These are phyloP conservation scores for Manis pentadactyla DNA, from an alignment of 2,797 vertebrate genomes.

Conservation along the genomic window DNA sequence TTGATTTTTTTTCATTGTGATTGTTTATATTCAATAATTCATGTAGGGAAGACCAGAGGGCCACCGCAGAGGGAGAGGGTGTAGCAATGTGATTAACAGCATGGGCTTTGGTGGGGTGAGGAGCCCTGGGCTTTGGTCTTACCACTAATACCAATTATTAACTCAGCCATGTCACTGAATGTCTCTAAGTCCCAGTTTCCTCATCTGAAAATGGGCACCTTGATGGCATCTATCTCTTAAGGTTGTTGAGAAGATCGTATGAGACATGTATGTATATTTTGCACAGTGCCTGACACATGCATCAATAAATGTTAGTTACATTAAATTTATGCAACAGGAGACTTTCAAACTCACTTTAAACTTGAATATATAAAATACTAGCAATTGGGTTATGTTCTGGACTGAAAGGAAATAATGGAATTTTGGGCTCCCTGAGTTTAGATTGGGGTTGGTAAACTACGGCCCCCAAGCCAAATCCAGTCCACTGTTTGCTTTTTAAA, in stretches of 20 bases:
- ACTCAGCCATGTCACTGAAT: not conserved
- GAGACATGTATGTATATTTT: not conserved
- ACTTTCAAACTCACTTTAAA: slow-evolving; percentile 11
- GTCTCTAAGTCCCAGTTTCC: not conserved
- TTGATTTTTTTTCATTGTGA: not conserved
- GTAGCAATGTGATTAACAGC: not conserved
- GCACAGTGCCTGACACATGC: not conserved
- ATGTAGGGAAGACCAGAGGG: not conserved
- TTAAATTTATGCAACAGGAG: not conserved
- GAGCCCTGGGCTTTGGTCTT: not conserved
- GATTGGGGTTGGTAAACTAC: not conserved
- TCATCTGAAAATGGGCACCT: not conserved
- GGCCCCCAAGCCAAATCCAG: not conserved
- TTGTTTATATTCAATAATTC: not conserved
- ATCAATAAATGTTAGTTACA: not conserved
- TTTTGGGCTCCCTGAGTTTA: not conserved
- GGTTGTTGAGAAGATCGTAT: not conserved
- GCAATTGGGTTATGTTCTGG: not conserved
- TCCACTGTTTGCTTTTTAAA: not conserved
- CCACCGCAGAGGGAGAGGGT: not conserved
- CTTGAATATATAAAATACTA: not conserved
- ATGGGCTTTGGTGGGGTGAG: not conserved
- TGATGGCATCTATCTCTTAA: not conserved
- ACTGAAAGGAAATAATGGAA: not conserved
- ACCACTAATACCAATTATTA: not conserved